Base-by-base conservation (phyloP, 64 coral and sea anemone species). In the Dendrophyllia cribrosa region DNA sequence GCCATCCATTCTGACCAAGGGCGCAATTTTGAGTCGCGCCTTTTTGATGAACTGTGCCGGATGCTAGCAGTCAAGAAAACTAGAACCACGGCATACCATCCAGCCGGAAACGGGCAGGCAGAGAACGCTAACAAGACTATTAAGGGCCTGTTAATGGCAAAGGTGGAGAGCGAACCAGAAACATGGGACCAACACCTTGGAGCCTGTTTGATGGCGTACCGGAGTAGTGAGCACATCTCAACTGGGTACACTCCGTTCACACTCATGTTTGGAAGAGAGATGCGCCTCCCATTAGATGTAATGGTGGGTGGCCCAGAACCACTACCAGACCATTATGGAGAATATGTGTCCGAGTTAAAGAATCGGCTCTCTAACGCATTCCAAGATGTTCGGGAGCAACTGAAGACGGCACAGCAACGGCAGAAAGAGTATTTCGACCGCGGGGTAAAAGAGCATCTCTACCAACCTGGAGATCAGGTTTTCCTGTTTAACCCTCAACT, bases 371-470 rank as follows among this genome's bases (percentile, higher is more conserved):
- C 65, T 63, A 66, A 91, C 44, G 78, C 79, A 34, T 91, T 72
- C 72, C 73, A 49, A 50, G 68, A 92, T 86, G 72, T 86, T 82
- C 59, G 90, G 43, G 81, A 56, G 49, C 83, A 93, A 19, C 64
- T 87, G 60, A 82, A 76, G 65, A 78, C 82, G 22, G 63, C 82
- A 5, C 83, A 78, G 83, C 77, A 67, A 49, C 60, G 75, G 59
- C 70, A 87, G 73, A 87, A 87, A 79, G 74, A 93, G 75, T 79
- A 79, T 22, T 86, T 85, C 43, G 81, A 92, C 48, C 56, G 74
- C 51, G 81, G 59, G 6, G 17, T 92, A 26, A 87, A 93, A 71
- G 61, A 78, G 20, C 56, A 44, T 56, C 56, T 43, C 62, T 87
- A 86, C 24, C 71, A 58, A 56, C 59, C 69, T 10, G 82, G 91